phyloP scores from a whole-genome alignment of 2,888 invertebrate species.

The Entomobrya proxima region DNA sequence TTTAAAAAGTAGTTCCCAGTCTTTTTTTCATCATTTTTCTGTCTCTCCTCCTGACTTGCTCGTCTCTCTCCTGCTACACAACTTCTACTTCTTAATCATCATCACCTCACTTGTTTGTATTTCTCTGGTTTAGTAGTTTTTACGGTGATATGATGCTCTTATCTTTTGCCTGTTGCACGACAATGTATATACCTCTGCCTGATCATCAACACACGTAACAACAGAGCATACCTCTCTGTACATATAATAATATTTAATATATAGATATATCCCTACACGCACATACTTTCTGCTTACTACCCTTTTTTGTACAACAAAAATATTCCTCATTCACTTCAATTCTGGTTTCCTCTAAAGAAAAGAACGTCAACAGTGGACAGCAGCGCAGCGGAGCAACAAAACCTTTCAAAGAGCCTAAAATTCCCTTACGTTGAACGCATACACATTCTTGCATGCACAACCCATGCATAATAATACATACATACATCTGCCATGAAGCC shows the following conservation, averaged over 20 bases:
- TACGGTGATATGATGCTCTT: too few relatives aligned
- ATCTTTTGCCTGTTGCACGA: too few relatives aligned
- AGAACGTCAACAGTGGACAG: neutral
- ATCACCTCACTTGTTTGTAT: too few relatives aligned
- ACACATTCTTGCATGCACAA: neutral
- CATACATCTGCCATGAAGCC: neutral
- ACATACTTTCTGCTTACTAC: too few relatives aligned
- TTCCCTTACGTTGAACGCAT: slow-evolving; percentile 28
- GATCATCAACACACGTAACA: too few relatives aligned
- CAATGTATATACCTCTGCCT: too few relatives aligned
- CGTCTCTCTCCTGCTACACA: neutral
- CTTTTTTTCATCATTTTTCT: neutral
- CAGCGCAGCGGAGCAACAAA: neutral
- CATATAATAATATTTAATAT: too few relatives aligned
- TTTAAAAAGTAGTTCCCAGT: neutral
- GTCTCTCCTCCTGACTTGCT: neutral
- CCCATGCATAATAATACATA: neutral
- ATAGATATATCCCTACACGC: too few relatives aligned
- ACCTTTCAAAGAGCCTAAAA: neutral
- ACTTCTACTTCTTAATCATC: slow-evolving; percentile 14
- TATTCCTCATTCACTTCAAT: slow-evolving; percentile 19
- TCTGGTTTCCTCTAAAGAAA: slow-evolving; percentile 18
- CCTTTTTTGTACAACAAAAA: too few relatives aligned
- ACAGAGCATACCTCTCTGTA: too few relatives aligned
- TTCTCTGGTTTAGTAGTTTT: too few relatives aligned